Percentiles rank a stretch among this genome's conserved stretches.
These are phyloP conservation scores for Phortica variegata DNA, from an alignment of 1,140 invertebrate species.

Conservation along the genomic window DNA sequence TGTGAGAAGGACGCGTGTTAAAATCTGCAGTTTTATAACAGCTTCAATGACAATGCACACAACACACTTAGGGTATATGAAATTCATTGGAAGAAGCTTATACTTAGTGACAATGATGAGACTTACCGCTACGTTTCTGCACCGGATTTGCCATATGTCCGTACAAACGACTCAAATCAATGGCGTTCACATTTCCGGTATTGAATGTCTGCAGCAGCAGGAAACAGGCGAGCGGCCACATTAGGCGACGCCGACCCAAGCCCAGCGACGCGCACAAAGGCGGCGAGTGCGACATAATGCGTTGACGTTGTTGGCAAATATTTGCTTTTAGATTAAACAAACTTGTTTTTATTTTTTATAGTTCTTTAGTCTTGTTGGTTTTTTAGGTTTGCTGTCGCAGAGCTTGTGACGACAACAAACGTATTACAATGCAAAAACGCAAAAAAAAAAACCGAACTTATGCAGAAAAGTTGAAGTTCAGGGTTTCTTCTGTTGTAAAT, in stretches of 20 bases:
- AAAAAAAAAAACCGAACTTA: too few relatives aligned
- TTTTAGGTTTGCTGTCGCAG: not conserved
- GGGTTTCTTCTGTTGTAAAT: constrained; percentile 6
- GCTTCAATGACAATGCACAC: too few relatives aligned
- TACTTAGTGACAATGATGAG: too few relatives aligned
- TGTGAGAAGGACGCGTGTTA: too few relatives aligned
- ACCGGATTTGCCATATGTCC: constrained; percentile 50
- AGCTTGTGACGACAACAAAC: constrained; percentile 14
- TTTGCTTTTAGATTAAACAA: not conserved
- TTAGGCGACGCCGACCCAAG: constrained; percentile 26
- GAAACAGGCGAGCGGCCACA: constrained; percentile 40
- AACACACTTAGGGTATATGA: too few relatives aligned
- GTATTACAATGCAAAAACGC: constrained; percentile 33
- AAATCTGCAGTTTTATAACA: too few relatives aligned
- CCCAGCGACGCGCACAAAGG: constrained; percentile 3
- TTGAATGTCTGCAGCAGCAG: constrained; percentile 33
- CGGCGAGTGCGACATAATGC: constrained; percentile 17
- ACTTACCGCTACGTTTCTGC: constrained; percentile 54
- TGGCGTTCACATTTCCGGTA: constrained; percentile 37
- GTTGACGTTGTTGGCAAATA: constrained; percentile 32
- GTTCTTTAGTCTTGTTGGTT: not conserved
- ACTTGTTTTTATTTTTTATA: not conserved
- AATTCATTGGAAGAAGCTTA: too few relatives aligned
- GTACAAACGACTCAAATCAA: constrained; percentile 56
- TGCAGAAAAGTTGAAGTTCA: not conserved